Evolutionary conservation across 2,888 invertebrate genomes (phyloP).

Genomic region (Pterobdella sp.): DNA sequence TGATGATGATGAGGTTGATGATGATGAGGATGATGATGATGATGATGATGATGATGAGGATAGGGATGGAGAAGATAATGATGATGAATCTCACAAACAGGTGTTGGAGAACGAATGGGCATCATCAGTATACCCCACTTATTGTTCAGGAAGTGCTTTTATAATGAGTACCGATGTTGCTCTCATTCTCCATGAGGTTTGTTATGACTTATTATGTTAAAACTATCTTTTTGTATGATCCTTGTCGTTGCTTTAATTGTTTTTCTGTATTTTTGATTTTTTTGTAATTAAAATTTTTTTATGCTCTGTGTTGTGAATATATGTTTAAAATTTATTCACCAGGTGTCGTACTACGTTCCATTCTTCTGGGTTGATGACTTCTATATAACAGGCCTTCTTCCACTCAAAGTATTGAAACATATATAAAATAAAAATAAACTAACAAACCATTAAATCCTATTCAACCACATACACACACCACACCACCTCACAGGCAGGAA

Average conservation of each 20-base stretch:
- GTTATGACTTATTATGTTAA: too few relatives aligned
- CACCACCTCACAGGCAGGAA: constrained; percentile 29
- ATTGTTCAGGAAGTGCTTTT: constrained; percentile 53
- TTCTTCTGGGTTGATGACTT: constrained; percentile 79
- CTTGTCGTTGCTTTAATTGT: too few relatives aligned
- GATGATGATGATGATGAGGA: too few relatives aligned
- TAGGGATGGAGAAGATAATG: background rate
- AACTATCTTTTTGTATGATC: too few relatives aligned
- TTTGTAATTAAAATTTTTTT: too few relatives aligned
- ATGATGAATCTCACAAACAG: constrained; percentile 2
- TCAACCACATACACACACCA: too few relatives aligned
- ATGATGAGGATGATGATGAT: too few relatives aligned
- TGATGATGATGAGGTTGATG: too few relatives aligned
- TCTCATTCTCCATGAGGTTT: constrained; percentile 54
- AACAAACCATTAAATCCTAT: too few relatives aligned
- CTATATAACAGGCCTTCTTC: constrained; percentile 60
- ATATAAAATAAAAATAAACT: background rate
- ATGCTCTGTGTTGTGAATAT: too few relatives aligned
- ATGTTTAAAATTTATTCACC: constrained; percentile 41
- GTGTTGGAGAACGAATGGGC: constrained; percentile 44
- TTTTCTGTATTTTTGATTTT: too few relatives aligned
- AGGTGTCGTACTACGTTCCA: constrained; percentile 58
- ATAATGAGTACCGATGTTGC: constrained; percentile 62
- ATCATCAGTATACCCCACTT: constrained; percentile 50
- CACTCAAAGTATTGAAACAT: constrained; percentile 24